Evolutionary conservation across 2,888 invertebrate species (phyloP).

Genomic region (Meteorus colon): DNA sequence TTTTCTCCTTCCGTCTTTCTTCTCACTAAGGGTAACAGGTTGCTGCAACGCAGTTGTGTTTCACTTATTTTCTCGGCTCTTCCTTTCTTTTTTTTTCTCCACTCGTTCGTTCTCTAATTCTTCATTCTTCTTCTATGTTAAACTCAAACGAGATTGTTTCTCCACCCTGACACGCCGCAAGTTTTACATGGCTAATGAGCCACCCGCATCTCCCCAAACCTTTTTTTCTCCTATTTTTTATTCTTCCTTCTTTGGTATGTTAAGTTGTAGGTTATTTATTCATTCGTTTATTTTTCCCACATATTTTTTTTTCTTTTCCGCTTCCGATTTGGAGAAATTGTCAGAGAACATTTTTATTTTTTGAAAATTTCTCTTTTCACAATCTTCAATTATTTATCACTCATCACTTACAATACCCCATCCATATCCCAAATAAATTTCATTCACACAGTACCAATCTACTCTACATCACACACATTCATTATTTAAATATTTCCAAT

Average conservation of each 20-base stretch:
- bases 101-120: conserved; percentile 26
- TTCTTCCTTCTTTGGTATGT: background rate
- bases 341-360: background rate
- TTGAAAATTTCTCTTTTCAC: background rate
- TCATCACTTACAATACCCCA: no score
- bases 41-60: conserved; percentile 45
- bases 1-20: background rate
- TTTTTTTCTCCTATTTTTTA: conserved; percentile 37
- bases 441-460: no score
- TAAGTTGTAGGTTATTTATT: no score
- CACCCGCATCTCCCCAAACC: conserved; percentile 43
- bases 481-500: background rate
- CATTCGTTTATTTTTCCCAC: conserved; percentile 26
- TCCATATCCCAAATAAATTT: no score
- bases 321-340: no score
- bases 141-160: conserved; percentile 13
- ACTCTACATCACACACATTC: background rate
- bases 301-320: background rate
- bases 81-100: conserved; percentile 30
- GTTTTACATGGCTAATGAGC: conserved; percentile 59
- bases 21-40: conserved; percentile 59
- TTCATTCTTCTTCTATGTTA: background rate
- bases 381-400: no score
- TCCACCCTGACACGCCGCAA: conserved; percentile 21
- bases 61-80: conserved; percentile 7